These are phyloP conservation scores for Corvus cornix DNA, from an alignment of 2,113 vertebrate species.

Conservation along the genomic window DNA sequence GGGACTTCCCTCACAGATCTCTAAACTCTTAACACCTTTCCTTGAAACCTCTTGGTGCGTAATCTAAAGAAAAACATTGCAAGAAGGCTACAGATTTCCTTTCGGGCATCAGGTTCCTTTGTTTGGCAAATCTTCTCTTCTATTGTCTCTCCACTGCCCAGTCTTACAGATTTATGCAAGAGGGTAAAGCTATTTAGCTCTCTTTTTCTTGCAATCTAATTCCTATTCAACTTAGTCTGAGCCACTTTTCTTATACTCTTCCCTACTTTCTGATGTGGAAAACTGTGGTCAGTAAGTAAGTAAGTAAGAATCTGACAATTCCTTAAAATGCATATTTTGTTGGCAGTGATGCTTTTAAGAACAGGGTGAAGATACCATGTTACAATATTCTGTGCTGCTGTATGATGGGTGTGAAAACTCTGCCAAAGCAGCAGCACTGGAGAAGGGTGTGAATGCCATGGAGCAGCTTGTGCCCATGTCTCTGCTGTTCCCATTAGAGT, in stretches of 20 bases:
- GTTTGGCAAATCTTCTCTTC: neutral
- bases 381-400: neutral
- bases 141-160: neutral
- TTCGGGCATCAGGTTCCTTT: neutral
- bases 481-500: neutral
- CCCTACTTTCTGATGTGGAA: neutral
- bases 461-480: neutral
- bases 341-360: neutral
- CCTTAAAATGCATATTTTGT: neutral
- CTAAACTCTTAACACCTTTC: neutral
- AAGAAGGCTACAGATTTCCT: neutral
- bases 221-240: neutral
- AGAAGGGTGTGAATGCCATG: fast-evolving
- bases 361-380: neutral
- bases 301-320: neutral
- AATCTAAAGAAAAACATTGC: neutral
- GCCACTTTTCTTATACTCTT: neutral
- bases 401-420: neutral
- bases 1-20: neutral
- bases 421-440: neutral
- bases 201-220: neutral
- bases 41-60: neutral
- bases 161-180: neutral
- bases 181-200: neutral
- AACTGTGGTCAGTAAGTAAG: neutral